Conservation (phyloP, 2,888 invertebrate genomes). For the Cataglyphis rosenhaueri region DNA sequence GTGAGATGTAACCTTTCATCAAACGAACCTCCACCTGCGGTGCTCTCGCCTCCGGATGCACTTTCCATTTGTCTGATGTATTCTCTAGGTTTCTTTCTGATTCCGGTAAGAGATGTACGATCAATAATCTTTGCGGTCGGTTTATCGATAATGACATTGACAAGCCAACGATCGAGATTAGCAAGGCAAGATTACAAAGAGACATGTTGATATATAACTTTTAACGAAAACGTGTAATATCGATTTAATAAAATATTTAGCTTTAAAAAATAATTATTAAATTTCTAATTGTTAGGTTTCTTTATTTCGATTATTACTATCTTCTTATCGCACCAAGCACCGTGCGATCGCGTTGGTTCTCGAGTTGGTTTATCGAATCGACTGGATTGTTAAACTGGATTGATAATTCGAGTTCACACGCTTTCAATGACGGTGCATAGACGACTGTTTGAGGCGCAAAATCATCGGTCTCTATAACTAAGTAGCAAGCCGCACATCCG, state of each 20-base stretch:
- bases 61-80: slow-evolving; percentile 32
- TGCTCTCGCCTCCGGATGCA: background rate
- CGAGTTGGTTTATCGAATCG: background rate
- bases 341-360: background rate
- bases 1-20: slow-evolving; percentile 24
- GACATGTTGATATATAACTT: slow-evolving; percentile 9
- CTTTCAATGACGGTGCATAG: slow-evolving; percentile 13
- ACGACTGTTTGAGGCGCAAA: slow-evolving; percentile 12
- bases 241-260: background rate
- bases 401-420: background rate
- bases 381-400: no score
- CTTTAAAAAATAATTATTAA: slow-evolving; percentile 10
- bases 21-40: slow-evolving; percentile 49
- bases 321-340: background rate
- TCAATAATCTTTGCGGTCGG: background rate
- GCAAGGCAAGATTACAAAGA: slow-evolving; percentile 1
- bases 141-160: background rate
- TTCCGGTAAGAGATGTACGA: background rate
- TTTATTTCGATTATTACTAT: background rate
- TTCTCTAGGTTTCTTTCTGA: background rate
- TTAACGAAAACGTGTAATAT: background rate
- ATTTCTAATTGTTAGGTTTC: background rate
- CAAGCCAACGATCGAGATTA: background rate
- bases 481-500: slow-evolving; percentile 15
- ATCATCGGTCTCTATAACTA: slow-evolving; percentile 13